A percentile compares a stretch with the other conserved stretches of the same genome.
Evolutionary conservation across 2,888 invertebrate genomes (phyloP).

Genomic region (Abrostola tripartita): DNA sequence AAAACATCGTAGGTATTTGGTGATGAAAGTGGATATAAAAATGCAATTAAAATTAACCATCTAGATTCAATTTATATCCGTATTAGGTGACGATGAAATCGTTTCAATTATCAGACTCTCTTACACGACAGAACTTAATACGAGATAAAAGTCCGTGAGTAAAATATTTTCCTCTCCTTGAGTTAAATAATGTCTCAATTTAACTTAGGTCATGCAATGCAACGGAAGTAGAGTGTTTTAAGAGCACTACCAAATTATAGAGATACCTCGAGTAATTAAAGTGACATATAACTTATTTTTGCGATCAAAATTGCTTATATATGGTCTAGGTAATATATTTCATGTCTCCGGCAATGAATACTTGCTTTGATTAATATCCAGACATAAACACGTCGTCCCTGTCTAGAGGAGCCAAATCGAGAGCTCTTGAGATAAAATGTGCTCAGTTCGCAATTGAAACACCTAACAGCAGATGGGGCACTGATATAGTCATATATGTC

Average conservation of each 20-base stretch:
- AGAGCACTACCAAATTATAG: constrained; percentile 19
- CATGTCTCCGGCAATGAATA: constrained; percentile 23
- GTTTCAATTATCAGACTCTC: constrained; percentile 1
- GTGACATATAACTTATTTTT: constrained; percentile 14
- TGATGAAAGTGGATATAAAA: neutral
- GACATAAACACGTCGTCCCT: constrained; percentile 62
- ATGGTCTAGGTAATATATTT: constrained; percentile 29
- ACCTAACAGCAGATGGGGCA: constrained; percentile 49
- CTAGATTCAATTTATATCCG: neutral
- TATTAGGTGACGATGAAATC: constrained; percentile 3
- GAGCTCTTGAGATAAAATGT: constrained; percentile 42
- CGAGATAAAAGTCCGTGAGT: constrained; percentile 9
- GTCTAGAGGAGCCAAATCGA: constrained; percentile 42
- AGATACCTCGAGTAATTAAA: constrained; percentile 23
- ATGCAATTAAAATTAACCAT: neutral
- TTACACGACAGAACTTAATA: constrained; percentile 1
- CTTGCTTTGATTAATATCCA: constrained; percentile 65
- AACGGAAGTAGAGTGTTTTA: constrained; percentile 14
- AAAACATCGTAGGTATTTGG: constrained; percentile 1
- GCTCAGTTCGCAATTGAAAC: constrained; percentile 48
- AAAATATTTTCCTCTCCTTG: constrained; percentile 12
- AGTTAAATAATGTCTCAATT: constrained; percentile 29
- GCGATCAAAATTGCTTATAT: constrained; percentile 8
- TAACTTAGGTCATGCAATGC: constrained; percentile 24
- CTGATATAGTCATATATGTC: constrained; percentile 25